phyloP scores from a whole-genome alignment of 2,888 invertebrate genomes.

The Metellina segmentata region DNA sequence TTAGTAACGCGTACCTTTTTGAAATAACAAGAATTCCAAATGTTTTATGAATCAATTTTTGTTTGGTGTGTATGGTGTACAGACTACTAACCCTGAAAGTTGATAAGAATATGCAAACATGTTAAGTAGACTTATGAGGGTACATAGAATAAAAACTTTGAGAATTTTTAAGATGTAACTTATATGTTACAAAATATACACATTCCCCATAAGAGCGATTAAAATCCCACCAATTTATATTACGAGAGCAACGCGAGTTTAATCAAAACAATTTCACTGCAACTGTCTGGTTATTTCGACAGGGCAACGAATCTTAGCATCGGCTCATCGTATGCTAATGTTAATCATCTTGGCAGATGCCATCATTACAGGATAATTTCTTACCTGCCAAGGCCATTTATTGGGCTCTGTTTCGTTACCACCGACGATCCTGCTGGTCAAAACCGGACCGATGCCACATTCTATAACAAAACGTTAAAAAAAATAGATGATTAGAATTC shows the following conservation, averaged over 20 bases:
- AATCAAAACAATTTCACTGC: background rate
- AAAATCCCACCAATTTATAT: background rate
- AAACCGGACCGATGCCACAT: constrained; percentile 72
- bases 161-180: too few relatives aligned
- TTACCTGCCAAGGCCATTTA: constrained; percentile 77
- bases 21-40: too few relatives aligned
- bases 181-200: too few relatives aligned
- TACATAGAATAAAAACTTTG: too few relatives aligned
- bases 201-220: too few relatives aligned
- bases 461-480: constrained; percentile 30
- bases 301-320: background rate
- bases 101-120: too few relatives aligned
- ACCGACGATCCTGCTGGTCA: constrained; percentile 75
- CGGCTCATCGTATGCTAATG: background rate
- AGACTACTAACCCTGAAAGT: too few relatives aligned
- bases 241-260: background rate
- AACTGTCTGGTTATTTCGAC: background rate
- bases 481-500: background rate
- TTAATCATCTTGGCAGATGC: background rate
- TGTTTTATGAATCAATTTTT: too few relatives aligned
- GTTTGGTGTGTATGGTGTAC: too few relatives aligned
- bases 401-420: constrained; percentile 75
- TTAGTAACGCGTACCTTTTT: too few relatives aligned
- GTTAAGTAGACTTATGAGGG: too few relatives aligned
- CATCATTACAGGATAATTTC: background rate